These are phyloP conservation scores for Cossypha polioptera DNA, from an alignment of 2,797 vertebrate species.

Conservation along the genomic window DNA sequence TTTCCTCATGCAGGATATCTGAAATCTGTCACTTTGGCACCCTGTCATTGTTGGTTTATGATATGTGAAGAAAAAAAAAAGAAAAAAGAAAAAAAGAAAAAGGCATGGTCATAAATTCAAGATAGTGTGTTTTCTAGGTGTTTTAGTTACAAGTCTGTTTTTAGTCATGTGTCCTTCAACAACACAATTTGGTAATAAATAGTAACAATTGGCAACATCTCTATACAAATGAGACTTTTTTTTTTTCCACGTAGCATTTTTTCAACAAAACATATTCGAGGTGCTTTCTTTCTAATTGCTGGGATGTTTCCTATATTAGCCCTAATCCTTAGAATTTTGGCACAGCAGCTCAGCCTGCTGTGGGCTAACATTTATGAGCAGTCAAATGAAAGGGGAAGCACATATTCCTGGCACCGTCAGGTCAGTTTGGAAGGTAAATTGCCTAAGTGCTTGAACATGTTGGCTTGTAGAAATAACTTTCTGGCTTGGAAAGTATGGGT, in stretches of 20 bases:
- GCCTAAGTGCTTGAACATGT: neutral
- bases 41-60: neutral
- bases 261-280: neutral
- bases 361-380: neutral
- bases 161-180: neutral
- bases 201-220: neutral
- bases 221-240: neutral
- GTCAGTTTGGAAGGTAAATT: constrained; percentile 28
- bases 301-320: neutral
- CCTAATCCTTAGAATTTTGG: neutral
- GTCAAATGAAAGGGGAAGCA: constrained; percentile 6
- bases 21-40: neutral
- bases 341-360: neutral
- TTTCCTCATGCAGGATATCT: neutral
- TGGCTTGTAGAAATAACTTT: constrained; percentile 21
- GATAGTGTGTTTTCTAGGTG: neutral
- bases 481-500: neutral
- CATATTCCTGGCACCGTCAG: neutral
- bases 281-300: neutral
- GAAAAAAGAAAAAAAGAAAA: no score
- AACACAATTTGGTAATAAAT: neutral
- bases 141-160: neutral
- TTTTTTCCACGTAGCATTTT: neutral
- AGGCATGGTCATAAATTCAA: neutral
- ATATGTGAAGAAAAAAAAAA: rapidly evolving